These are phyloP conservation scores for Epirrhoe tristata DNA, from an alignment of 2,888 invertebrate genomes.

Conservation along the genomic window DNA sequence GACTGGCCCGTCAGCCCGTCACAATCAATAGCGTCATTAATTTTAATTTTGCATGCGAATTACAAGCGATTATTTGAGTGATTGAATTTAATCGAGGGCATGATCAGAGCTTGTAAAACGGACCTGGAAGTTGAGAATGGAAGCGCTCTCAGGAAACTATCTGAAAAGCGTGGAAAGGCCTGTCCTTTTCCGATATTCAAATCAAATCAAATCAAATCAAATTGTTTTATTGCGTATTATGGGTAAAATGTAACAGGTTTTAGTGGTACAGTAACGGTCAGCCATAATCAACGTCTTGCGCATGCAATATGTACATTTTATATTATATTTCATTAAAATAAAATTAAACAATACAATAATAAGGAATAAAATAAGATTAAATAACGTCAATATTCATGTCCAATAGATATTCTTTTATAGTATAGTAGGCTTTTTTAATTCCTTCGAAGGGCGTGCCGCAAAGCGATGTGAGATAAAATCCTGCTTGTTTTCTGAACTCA, in stretches of 20 bases:
- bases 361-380: too few relatives aligned
- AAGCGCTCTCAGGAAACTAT: neutral
- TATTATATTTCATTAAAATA: too few relatives aligned
- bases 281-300: too few relatives aligned
- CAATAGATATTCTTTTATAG: too few relatives aligned
- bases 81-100: slow-evolving; percentile 1
- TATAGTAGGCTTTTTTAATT: too few relatives aligned
- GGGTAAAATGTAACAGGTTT: too few relatives aligned
- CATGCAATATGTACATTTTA: too few relatives aligned
- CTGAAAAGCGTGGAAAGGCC: neutral
- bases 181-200: neutral
- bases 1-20: slow-evolving; percentile 8
- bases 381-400: too few relatives aligned
- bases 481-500: neutral
- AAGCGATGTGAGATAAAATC: neutral
- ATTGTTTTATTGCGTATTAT: too few relatives aligned
- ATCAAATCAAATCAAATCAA: too few relatives aligned
- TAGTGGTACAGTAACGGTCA: too few relatives aligned
- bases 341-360: too few relatives aligned
- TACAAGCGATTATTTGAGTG: slow-evolving; percentile 4
- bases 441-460: neutral
- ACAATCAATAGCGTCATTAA: slow-evolving; percentile 9
- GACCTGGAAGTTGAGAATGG: neutral
- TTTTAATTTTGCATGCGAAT: slow-evolving; percentile 15
- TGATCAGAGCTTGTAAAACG: neutral